Percentiles rank a stretch among this genome's conserved stretches.
phyloP scores from a whole-genome alignment of 1,140 invertebrate genomes.

The Popillia japonica region DNA sequence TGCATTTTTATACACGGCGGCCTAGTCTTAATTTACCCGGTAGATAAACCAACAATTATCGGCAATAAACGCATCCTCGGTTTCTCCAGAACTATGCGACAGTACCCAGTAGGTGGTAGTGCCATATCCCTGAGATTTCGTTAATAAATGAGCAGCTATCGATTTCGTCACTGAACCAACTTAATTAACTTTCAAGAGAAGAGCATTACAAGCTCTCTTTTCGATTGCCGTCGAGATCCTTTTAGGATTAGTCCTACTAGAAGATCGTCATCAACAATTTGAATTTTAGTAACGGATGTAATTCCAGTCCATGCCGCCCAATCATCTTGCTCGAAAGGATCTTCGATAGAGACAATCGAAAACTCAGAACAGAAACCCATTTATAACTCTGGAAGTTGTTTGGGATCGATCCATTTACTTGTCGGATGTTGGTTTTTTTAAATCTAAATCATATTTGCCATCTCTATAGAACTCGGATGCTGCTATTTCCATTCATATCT shows the following conservation, averaged over 20 bases:
- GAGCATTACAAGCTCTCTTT: slow-evolving; percentile 96
- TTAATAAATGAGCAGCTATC: slow-evolving; percentile 90
- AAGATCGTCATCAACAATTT: slow-evolving; percentile 96
- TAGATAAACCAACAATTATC: slow-evolving; percentile 97
- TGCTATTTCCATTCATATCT: slow-evolving; percentile 99
- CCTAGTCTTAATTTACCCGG: slow-evolving; percentile 98
- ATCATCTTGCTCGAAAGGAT: slow-evolving; percentile 98
- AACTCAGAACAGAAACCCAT: slow-evolving; percentile 91
- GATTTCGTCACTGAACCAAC: slow-evolving; percentile 96
- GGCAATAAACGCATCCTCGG: slow-evolving; percentile 97
- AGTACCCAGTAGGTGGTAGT: too few species aligned
- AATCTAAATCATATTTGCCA: slow-evolving; percentile 95
- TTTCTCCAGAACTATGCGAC: slow-evolving; percentile 95
- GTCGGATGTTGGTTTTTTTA: slow-evolving; percentile 94
- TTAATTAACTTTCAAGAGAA: slow-evolving; percentile 94
- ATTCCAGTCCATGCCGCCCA: slow-evolving; percentile 92
- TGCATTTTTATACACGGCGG: slow-evolving; percentile 98
- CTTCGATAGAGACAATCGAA: slow-evolving; percentile 98
- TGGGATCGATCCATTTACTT: slow-evolving; percentile 76
- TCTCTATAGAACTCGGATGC: slow-evolving; percentile 94
- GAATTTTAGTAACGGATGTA: slow-evolving; percentile 81
- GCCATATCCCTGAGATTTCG: slow-evolving; percentile 93
- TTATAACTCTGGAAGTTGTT: slow-evolving; percentile 88
- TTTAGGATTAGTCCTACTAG: slow-evolving; percentile 91
- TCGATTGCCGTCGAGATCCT: slow-evolving; percentile 95